Base-by-base conservation (phyloP, 2,113 vertebrate species). In the Pelvicachromis taeniatus region DNA sequence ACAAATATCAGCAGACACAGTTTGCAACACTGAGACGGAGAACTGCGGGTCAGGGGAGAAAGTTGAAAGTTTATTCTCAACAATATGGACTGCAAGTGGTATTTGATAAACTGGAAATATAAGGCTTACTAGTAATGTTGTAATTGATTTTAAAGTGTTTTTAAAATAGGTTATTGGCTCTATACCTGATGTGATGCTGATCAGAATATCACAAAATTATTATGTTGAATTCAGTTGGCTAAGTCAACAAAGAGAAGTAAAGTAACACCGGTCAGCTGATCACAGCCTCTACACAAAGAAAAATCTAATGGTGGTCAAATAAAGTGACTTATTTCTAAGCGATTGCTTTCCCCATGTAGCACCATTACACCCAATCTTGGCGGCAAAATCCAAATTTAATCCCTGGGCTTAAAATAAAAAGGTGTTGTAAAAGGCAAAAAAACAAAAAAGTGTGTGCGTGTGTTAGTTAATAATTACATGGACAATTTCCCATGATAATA, bases 401-500 rank as follows among this genome's bases (percentile, higher is more conserved):
- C 68, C 9, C 23, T 0, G 14, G 10, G 68, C 10, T 77, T 29
- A 26, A 75, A 19, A 79, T 56, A 54, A 78, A 79, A 82, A 85
- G 70, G 45, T 65, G 40, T 68, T 50, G 17, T 26, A 78, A 83
- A 35, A 86, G 54, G 40, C 16, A 19, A 80, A 26, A 79, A 54
- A 35, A 26, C 26, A 26, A 52, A 63, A 68, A 75, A 33, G 16
- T 63, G 53, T 80, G 13, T 63, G 12, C 38, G 38, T 54, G 26
- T n/a, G 63, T 0, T 14, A 78, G 16, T 81, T 89, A 87, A 87
- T 84, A 53, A 87, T 77, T 80, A 73, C 81, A 88, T 86, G 75
- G 85, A 78, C 70, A 80, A 53, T 68, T 83, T 77, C 82, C 73
- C 88, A 82, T 88, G 68, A 89, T 78, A 86, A 93, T 91, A 85